Percentiles rank a stretch among this genome's conserved stretches.
These are phyloP conservation scores for Arvicanthis niloticus DNA, from an alignment of 2,113 vertebrate genomes.

Conservation along the genomic window DNA sequence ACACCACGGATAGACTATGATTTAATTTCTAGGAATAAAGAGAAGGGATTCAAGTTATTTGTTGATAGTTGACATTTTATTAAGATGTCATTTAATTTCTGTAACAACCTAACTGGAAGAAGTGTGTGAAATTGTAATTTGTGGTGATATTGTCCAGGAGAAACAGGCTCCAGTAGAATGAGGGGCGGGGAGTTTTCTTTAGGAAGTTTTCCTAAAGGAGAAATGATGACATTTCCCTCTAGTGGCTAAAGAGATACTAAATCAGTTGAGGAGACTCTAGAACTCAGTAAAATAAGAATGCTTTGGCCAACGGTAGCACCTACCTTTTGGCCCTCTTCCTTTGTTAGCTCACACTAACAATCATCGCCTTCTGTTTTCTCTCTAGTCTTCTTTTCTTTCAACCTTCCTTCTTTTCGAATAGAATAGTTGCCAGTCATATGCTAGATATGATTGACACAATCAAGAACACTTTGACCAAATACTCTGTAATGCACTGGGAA, in stretches of 20 bases:
- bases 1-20: background rate
- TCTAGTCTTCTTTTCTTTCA: background rate
- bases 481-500: background rate
- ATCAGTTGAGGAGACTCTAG: background rate
- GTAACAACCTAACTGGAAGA: background rate
- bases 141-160: background rate
- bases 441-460: background rate
- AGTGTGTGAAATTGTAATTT: constrained; percentile 22
- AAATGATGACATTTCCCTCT: constrained; percentile 64
- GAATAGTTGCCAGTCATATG: background rate
- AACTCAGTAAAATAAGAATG: background rate
- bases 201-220: constrained; percentile 1
- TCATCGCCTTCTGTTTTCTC: background rate
- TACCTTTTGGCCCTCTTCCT: no score
- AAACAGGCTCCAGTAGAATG: background rate
- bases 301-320: background rate
- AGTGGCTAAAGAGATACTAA: constrained; percentile 56
- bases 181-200: background rate
- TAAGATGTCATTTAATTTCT: background rate
- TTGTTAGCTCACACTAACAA: background rate
- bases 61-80: background rate
- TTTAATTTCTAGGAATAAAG: constrained; percentile 15
- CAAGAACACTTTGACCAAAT: background rate
- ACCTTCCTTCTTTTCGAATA: background rate
- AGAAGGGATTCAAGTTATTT: background rate